These are phyloP conservation scores for Mesocentrotus franciscanus DNA, from an alignment of 53 echinoderm and acorn worm species.

Conservation along the genomic window DNA sequence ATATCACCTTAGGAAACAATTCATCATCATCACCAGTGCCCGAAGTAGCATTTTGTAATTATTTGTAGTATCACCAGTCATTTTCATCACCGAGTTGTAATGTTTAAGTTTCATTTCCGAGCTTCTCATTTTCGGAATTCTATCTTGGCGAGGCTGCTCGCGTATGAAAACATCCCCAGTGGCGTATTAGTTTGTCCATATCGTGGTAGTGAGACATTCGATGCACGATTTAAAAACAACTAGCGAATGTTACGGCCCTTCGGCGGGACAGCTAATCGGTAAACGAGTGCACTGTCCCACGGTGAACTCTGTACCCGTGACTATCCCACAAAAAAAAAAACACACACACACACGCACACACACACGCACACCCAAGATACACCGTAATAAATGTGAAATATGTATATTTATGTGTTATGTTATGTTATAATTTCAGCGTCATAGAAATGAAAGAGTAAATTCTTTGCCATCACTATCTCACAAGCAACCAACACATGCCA, in stretches of 20 bases:
- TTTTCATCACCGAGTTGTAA: background rate
- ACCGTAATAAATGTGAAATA: too few relatives aligned
- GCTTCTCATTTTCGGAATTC: background rate
- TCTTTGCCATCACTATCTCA: too few relatives aligned
- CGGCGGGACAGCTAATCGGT: constrained; percentile 14
- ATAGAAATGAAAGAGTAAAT: too few relatives aligned
- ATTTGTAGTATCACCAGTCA: background rate
- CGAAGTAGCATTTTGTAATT: background rate
- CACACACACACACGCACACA: background rate
- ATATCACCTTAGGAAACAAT: background rate
- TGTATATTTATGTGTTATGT: too few relatives aligned
- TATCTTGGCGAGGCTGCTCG: background rate
- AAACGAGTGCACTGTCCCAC: background rate
- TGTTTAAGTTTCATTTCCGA: constrained; percentile 3
- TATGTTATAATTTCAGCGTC: too few relatives aligned
- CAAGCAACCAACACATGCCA: too few relatives aligned
- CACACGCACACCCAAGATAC: too few relatives aligned
- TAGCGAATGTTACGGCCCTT: constrained; percentile 5
- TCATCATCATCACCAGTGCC: background rate
- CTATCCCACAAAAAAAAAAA: background rate
- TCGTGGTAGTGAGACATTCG: background rate
- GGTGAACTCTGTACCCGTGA: background rate
- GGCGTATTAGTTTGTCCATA: constrained; percentile 8
- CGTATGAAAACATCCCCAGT: constrained; percentile 8
- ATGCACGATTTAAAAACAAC: constrained; percentile 28